Percentiles rank a stretch among this genome's conserved stretches.
phyloP scores from a whole-genome alignment of 1,140 invertebrate genomes.

The Conus betulinus region DNA sequence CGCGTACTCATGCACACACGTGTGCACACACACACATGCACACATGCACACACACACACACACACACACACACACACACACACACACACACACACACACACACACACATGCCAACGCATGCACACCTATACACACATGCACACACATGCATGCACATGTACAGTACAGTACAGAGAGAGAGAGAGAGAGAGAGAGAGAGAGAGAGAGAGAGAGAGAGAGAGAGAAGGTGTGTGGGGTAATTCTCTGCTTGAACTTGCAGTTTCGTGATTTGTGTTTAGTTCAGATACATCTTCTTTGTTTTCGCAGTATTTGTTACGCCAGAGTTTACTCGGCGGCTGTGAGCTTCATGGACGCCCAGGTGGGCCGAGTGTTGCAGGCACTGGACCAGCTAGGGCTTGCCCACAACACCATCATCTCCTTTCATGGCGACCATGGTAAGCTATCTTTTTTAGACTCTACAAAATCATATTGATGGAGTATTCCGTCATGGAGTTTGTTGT shows the following conservation, averaged over 20 bases:
- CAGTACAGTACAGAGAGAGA: no score
- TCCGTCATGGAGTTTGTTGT: no score
- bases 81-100: constrained; percentile 10
- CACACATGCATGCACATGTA: neutral
- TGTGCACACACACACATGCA: neutral
- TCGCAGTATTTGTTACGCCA: constrained; percentile 29
- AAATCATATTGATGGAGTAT: no score
- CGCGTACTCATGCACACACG: neutral
- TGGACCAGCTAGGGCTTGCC: constrained; percentile 77
- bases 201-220: neutral
- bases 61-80: neutral
- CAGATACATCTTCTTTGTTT: neutral
- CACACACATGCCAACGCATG: neutral
- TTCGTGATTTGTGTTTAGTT: no score
- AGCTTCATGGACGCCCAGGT: constrained; percentile 86
- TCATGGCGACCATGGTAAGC: constrained; percentile 83
- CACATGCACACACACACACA: no score
- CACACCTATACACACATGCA: constrained; percentile 4
- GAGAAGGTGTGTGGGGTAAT: no score
- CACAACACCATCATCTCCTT: constrained; percentile 86
- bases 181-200: neutral
- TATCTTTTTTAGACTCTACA: no score
- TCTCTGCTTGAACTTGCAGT: no score
- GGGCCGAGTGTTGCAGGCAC: constrained; percentile 81
- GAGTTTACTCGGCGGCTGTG: constrained; percentile 19